These are phyloP conservation scores for Tortrix viridana DNA, from an alignment of 2,888 invertebrate genomes.

Conservation along the genomic window DNA sequence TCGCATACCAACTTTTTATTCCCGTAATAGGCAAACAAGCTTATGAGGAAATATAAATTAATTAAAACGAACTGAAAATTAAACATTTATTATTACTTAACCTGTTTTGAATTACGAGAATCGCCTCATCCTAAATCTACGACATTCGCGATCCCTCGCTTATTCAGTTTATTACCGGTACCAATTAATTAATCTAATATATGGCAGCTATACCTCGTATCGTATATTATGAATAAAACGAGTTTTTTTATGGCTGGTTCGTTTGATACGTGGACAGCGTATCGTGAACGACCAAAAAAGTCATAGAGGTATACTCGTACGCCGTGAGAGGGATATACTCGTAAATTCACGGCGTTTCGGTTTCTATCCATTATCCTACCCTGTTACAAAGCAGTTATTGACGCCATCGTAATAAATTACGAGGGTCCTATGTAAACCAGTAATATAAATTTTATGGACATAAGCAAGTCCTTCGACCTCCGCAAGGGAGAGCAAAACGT, in stretches of 20 bases:
- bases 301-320: conserved; percentile 1
- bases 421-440: conserved; percentile 67
- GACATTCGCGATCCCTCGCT: conserved; percentile 31
- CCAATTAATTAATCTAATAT: conserved; percentile 38
- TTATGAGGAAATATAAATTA: conserved; percentile 21
- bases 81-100: conserved; percentile 7
- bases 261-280: conserved; percentile 28
- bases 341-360: conserved; percentile 45
- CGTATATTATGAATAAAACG: conserved; percentile 32
- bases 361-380: conserved; percentile 41
- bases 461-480: conserved; percentile 7
- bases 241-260: conserved; percentile 31
- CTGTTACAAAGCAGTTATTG: conserved; percentile 52
- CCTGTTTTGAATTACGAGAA: conserved; percentile 10
- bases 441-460: conserved; percentile 35
- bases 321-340: conserved; percentile 10
- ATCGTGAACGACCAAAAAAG: conserved; percentile 20
- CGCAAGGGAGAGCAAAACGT: conserved; percentile 2
- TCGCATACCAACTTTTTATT: conserved; percentile 32
- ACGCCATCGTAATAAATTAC: conserved; percentile 65
- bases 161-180: conserved; percentile 25
- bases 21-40: conserved; percentile 15
- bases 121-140: conserved; percentile 13
- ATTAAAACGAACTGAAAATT: conserved; percentile 5
- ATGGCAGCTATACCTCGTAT: conserved; percentile 31